Evolutionary conservation across 2,113 vertebrate species (phyloP).

Genomic region (Mobula birostris): DNA sequence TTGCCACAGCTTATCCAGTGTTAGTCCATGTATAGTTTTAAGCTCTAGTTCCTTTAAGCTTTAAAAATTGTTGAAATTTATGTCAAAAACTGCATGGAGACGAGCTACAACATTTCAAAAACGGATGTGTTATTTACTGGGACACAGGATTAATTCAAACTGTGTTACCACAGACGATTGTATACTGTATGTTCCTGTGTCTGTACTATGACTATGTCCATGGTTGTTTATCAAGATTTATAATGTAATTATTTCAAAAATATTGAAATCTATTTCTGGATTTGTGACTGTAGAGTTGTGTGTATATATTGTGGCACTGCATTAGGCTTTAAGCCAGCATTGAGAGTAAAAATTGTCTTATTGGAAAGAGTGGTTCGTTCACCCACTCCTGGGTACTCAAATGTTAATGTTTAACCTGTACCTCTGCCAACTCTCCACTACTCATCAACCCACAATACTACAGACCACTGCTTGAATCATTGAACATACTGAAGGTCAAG

Average conservation of each 20-base stretch:
- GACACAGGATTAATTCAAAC: neutral
- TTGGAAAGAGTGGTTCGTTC: neutral
- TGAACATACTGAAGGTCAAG: too few species aligned
- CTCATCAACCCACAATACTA: neutral
- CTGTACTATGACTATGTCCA: conserved; percentile 20
- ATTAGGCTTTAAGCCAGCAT: neutral
- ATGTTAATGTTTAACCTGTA: too few species aligned
- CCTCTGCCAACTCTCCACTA: too few species aligned
- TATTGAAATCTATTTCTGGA: conserved; percentile 30
- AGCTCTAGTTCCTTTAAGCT: conserved; percentile 11
- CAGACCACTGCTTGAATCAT: too few species aligned
- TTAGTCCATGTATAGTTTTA: conserved; percentile 31
- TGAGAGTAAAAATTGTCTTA: neutral
- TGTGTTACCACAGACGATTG: neutral
- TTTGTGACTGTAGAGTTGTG: neutral
- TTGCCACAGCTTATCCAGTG: conserved; percentile 22
- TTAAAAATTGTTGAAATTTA: neutral
- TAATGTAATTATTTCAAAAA: conserved; percentile 23
- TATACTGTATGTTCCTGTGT: conserved; percentile 30
- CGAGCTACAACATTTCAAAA: conserved; percentile 17
- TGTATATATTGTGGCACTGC: conserved; percentile 1
- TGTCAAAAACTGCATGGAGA: conserved; percentile 17
- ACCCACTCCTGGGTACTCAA: neutral
- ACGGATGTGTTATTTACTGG: conserved; percentile 24
- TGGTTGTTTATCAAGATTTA: neutral